phyloP scores from a whole-genome alignment of 2,888 invertebrate genomes.

The Thymelicus lineola region DNA sequence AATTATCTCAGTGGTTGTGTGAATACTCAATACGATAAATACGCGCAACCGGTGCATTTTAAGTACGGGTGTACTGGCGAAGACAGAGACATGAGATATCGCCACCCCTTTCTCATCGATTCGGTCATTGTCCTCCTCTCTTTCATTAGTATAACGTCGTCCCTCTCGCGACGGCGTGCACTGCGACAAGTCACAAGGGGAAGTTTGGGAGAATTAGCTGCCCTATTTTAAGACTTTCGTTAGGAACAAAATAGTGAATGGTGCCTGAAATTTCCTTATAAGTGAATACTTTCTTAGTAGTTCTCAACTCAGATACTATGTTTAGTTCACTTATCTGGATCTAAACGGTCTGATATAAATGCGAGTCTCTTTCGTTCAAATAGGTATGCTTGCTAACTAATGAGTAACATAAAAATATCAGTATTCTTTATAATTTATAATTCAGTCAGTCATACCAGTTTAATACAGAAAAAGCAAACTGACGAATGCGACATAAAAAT shows the following conservation, averaged over 20 bases:
- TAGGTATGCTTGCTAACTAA: no score
- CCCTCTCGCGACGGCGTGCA: conserved; percentile 32
- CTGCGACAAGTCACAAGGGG: conserved; percentile 37
- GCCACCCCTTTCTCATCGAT: conserved; percentile 41
- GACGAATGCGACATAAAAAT: no score
- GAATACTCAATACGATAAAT: conserved; percentile 30
- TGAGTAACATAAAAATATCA: no score
- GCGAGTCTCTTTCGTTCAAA: no score
- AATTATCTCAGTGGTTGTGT: conserved; percentile 10
- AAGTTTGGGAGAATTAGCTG: conserved; percentile 33
- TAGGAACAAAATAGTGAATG: conserved; percentile 25
- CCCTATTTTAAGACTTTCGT: conserved; percentile 38
- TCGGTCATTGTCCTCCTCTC: conserved; percentile 34
- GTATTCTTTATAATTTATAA: no score
- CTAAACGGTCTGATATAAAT: no score
- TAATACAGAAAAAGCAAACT: no score
- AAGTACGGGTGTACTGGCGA: conserved; percentile 67
- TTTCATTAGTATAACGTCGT: conserved; percentile 22
- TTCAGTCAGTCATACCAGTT: no score
- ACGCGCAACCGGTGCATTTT: conserved; percentile 59
- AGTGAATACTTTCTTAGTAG: conserved; percentile 16
- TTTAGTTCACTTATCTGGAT: no score
- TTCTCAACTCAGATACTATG: neutral
- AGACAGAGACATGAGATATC: conserved; percentile 55
- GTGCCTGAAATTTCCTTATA: conserved; percentile 17